Evolutionary conservation across 2,888 invertebrate species (phyloP), one percentile per base, ranked within the genome.

Genomic region (Hedychridium roseum): DNA sequence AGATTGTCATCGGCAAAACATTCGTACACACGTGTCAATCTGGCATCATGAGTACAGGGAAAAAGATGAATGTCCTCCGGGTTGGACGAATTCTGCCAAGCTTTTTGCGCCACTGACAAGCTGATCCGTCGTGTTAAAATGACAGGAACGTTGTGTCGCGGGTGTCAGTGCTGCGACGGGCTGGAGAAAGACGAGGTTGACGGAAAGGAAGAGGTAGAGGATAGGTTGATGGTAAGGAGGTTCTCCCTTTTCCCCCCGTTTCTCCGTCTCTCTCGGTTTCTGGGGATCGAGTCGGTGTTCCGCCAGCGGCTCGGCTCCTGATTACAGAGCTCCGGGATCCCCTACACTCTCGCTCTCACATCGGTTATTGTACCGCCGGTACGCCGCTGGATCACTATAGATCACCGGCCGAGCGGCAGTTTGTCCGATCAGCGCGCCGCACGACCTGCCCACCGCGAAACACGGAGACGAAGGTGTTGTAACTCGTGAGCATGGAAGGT

Each of bases 271-370:
- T n/a, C n/a, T n/a, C n/a, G n/a, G n/a, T n/a, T n/a, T n/a, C n/a
- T n/a, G n/a, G 64, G 68, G 68, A 69, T 64, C 60, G 51, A 45
- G 57, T 56, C 60, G 52, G 61, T 6, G 55, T 49, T 57, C 55
- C 47, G 57, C 63, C 52, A 71, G 73, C 73, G 73, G 73, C 71
- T 68, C 46, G 66, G 70, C 68, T 69, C 70, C 76, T 78, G 78
- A 78, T 78, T 78, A 78, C 76, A 78, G 78, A 77, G 71, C 72
- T 67, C 74, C 39, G 70, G 60, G 64, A 70, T 71, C 74, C 66
- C 67, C 73, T 71, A 75, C 69, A 75, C 74, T 77, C 76, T 74
- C 72, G 73, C 72, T 76, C 76, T 76, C 75, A 71, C 73, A 76
- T 75, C 70, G 59, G 63, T 65, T 68, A 68, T 73, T 67, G 68